Conservation (phyloP, 2,113 vertebrate species). For the Lates calcarifer region DNA sequence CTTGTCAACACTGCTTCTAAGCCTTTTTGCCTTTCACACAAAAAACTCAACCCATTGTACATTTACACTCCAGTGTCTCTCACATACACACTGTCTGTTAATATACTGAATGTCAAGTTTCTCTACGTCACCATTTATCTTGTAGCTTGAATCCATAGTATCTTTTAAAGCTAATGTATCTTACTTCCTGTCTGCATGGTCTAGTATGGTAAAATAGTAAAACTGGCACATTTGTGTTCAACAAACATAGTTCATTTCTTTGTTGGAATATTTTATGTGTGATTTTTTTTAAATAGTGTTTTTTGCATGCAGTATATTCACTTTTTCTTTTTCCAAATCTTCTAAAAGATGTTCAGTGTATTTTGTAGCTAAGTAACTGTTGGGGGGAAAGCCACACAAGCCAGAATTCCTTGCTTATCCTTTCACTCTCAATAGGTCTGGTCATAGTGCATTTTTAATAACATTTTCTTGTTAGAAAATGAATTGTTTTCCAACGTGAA, state of each 20-base stretch:
- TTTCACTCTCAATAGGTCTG: background rate
- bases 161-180: too few species aligned
- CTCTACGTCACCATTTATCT: background rate
- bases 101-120: background rate
- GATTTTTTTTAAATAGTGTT: background rate
- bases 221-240: background rate
- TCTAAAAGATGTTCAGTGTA: background rate
- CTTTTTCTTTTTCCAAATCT: background rate
- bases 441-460: background rate
- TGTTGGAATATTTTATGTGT: background rate
- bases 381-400: background rate
- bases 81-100: background rate
- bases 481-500: background rate
- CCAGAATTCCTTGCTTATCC: too few species aligned
- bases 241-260: background rate
- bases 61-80: background rate
- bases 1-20: background rate
- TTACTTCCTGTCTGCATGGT: too few species aligned
- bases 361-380: background rate
- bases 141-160: too few species aligned
- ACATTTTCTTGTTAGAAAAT: background rate
- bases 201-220: too few species aligned
- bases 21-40: conserved; percentile 7
- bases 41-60: background rate
- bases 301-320: too few species aligned